Conservation (phyloP, 2,113 vertebrate genomes). For the Orthochromis indermauri region DNA sequence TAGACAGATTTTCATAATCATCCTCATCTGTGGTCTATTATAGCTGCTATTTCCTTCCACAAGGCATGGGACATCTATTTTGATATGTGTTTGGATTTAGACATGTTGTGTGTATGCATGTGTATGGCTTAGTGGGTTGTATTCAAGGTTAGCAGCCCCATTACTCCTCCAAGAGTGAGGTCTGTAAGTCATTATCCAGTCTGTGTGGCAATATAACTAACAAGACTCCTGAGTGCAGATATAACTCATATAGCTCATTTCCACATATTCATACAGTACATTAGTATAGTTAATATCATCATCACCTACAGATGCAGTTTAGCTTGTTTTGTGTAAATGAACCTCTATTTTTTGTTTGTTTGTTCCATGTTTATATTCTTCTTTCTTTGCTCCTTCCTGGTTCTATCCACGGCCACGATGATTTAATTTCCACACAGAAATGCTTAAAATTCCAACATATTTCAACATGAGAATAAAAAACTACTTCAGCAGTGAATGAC, state of each 20-base stretch:
- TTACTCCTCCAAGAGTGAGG: not conserved
- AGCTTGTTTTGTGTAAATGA: not conserved
- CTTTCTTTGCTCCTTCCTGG: not conserved
- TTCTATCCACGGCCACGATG: not conserved
- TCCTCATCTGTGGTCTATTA: slow-evolving; percentile 27
- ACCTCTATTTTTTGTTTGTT: not conserved
- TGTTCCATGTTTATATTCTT: not conserved
- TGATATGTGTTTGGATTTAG: slow-evolving; percentile 5
- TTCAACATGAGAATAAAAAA: not conserved
- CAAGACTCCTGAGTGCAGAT: not conserved
- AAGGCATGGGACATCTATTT: slow-evolving; percentile 6
- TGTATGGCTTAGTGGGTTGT: not conserved
- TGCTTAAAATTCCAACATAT: not conserved
- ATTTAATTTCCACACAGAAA: not conserved
- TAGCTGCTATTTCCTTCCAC: slow-evolving; percentile 5
- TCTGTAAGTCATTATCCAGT: slow-evolving; percentile 46
- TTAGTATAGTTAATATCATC: not conserved
- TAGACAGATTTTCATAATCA: not conserved
- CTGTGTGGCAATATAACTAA: slow-evolving; percentile 2
- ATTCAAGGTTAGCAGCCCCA: slow-evolving; percentile 22
- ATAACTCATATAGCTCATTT: not conserved
- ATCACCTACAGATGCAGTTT: not conserved
- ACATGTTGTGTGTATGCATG: not conserved
- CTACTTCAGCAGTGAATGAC: not conserved
- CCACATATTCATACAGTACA: not conserved